Evolutionary conservation across 2,113 vertebrate species (phyloP).

Genomic region (Ceuthmochares aereus): DNA sequence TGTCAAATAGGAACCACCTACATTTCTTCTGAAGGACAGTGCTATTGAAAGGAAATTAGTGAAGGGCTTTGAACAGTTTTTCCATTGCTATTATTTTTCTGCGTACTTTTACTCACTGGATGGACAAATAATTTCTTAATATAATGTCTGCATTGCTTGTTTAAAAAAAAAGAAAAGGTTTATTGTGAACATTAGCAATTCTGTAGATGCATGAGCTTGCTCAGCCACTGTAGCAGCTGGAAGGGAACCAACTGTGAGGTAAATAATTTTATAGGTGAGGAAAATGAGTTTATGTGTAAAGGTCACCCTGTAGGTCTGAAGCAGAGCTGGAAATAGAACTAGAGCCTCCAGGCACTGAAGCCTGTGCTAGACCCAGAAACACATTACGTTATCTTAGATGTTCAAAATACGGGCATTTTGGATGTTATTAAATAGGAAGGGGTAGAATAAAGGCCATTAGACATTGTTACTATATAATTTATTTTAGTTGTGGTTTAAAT

Average conservation of each 20-base stretch:
- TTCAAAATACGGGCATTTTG: background rate
- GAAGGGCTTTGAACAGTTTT: background rate
- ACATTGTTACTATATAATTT: background rate
- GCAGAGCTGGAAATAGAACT: conserved; percentile 60
- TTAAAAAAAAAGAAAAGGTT: background rate
- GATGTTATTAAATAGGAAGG: background rate
- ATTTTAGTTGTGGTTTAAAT: background rate
- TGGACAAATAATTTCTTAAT: background rate
- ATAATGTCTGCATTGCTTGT: background rate
- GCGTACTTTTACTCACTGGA: background rate
- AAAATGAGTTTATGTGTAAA: conserved; percentile 62
- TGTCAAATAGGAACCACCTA: background rate
- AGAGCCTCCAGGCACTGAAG: conserved; percentile 44
- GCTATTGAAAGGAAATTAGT: background rate
- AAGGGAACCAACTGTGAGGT: conserved; percentile 65
- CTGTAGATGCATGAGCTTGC: conserved; percentile 26
- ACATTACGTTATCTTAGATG: background rate
- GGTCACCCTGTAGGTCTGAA: conserved; percentile 55
- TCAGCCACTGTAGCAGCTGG: conserved; percentile 56
- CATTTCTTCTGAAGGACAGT: background rate
- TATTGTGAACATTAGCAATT: conserved; percentile 20
- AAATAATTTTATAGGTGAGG: conserved; percentile 71
- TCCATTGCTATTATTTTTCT: background rate
- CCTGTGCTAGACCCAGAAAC: conserved; percentile 20
- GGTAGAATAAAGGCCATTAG: background rate